Evolutionary conservation across 2,888 invertebrate species (phyloP), one percentile per base, ranked within the genome.

Genomic region (Anthophora plumipes): DNA sequence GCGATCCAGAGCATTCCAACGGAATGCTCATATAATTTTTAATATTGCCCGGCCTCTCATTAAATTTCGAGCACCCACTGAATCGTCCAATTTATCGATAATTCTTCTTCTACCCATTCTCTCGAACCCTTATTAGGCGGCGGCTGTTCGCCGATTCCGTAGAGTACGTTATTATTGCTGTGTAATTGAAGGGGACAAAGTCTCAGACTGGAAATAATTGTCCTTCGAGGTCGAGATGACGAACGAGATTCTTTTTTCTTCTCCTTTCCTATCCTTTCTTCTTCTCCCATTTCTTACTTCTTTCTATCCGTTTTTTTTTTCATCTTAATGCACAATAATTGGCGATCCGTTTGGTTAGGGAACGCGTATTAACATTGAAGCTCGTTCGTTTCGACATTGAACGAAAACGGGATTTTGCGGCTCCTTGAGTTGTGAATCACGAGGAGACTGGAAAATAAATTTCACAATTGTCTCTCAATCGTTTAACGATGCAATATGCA

Each of bases 141-240:
- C 22, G n/a, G 12, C 39, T 46, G 31, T 25, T 25, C 37, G 11
- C 8, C 20, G 55, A 48, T 14, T 17, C 39, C 17, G 20, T 20
- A 37, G 50, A 74, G 55, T 12, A 50, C 39, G 55, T 76, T 73
- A 57, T 76, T 73, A 63, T 57, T 73, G 17, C 76, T 22, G 5
- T n/a, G 48, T 74, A 74, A 74, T 76, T 76, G 57, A 55, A 63
- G 48, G 12, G 31, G 73, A 11, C 20, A 43, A 14, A 61, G 48
- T 63, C 25, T 31, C 31, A 31, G 39, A 9, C n/a, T 17, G 46
- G 17, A 31, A 52, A 57, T 61, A 54, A 73, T 73, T 61, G 39
- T n/a, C 11, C 12, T 25, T 46, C n/a, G 11, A 20, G 6, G 1
- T 17, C 11, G 25, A 22, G 17, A 46, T 17, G 55, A 17, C 5